Base-by-base conservation (phyloP, 2,113 vertebrate species). In the Oreotrochilus melanogaster region DNA sequence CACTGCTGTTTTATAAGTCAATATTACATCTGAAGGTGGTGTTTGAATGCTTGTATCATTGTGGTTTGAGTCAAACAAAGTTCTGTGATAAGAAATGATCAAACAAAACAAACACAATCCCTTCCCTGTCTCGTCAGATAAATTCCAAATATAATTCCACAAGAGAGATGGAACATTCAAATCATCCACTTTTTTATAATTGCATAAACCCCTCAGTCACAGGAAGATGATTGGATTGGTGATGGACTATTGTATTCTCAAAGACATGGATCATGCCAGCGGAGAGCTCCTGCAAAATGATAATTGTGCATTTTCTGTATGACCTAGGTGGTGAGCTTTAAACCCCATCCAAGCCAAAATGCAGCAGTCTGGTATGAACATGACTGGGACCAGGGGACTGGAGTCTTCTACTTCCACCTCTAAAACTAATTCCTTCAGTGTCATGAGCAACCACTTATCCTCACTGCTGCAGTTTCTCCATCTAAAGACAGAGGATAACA, bases 51-150 rank as follows among this genome's bases (percentile, higher is more conserved):
- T 94, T 95, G 92, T 95, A 94, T 97, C 94, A 64, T 74, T 91
- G 94, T 94, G 96, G 93, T 94, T 97, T 97, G 94, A 97, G 90
- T 98, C 97, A 96, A 96, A 90, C 95, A 96, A 92, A 98, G 97
- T 96, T 97, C 97, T 97, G 75, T 91, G 97, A 97, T 97, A 98
- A 97, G 97, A 97, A 97, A 97, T 73, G 96, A 96, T 98, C 94
- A 95, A 97, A 97, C 92, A 96, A 98, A 98, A 97, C 94, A 98
- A 98, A 97, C 92, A 97, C 91, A 95, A 94, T 96, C 93, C 81
- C 72, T 96, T 95, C 72, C 91, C 50, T 28, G 83, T 92, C 94
- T 97, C 62, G 15, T 87, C 47, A 31, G 92, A 96, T 96, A 88
- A 94, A 97, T 96, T 97, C 96, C 96, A 97, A 98, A 96, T 88